Conservation (phyloP, 2,797 vertebrate species). For the Antrozous pallidus region DNA sequence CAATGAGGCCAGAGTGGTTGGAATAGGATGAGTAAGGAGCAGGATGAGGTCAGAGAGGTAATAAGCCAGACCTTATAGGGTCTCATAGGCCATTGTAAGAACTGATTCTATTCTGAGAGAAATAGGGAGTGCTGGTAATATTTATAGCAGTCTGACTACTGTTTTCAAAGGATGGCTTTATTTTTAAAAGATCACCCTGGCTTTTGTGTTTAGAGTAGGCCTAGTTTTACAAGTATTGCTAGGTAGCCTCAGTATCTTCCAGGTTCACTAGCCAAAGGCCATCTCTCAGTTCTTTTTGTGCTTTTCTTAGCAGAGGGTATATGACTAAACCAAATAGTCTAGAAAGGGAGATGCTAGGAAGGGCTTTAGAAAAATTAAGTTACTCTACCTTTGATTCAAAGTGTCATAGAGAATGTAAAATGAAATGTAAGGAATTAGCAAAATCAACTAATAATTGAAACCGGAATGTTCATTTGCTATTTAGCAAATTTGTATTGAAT, state of each 20-base stretch:
- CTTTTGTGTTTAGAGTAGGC: background rate
- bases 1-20: background rate
- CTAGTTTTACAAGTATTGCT: background rate
- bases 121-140: background rate
- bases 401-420: constrained; percentile 9
- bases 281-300: background rate
- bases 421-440: constrained; percentile 33
- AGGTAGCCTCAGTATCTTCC: background rate
- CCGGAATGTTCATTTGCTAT: background rate
- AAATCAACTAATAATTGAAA: constrained; percentile 8
- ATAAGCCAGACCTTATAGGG: background rate
- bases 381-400: background rate
- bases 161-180: background rate
- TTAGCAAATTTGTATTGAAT: constrained; percentile 16
- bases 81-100: background rate
- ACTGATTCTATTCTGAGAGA: background rate
- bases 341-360: background rate
- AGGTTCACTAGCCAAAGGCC: background rate
- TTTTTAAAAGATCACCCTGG: background rate
- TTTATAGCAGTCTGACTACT: background rate
- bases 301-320: background rate
- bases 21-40: background rate
- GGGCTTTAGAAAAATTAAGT: constrained; percentile 45
- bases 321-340: background rate
- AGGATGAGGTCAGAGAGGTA: background rate